Percentiles rank a stretch among this genome's conserved stretches.
These are phyloP conservation scores for Corvus cornix DNA, from an alignment of 2,113 vertebrate species.

Conservation along the genomic window DNA sequence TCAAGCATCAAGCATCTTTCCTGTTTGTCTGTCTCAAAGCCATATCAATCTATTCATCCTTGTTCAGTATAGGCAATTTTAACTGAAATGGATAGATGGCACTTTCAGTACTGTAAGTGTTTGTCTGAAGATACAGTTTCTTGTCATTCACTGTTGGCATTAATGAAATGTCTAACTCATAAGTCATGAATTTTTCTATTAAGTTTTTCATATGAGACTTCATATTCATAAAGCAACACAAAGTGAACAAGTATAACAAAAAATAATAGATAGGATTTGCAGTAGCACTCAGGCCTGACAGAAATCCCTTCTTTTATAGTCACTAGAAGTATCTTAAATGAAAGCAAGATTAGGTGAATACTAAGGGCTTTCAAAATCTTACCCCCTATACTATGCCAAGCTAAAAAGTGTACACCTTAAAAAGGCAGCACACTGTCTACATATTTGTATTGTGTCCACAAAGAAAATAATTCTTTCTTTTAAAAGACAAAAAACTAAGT, in stretches of 20 bases:
- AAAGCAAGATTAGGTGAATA: background rate
- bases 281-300: background rate
- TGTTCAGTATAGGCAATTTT: background rate
- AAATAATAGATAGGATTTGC: background rate
- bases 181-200: background rate
- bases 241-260: background rate
- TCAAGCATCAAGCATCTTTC: background rate
- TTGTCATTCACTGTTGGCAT: background rate
- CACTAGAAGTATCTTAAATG: background rate
- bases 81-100: background rate
- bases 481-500: fast-evolving
- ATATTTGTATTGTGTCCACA: background rate
- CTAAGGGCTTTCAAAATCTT: background rate
- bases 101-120: background rate
- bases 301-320: background rate
- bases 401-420: background rate
- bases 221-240: background rate
- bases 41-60: background rate
- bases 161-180: background rate
- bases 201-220: background rate
- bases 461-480: background rate
- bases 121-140: background rate
- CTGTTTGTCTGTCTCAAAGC: background rate
- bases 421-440: background rate
- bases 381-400: background rate